A percentile compares a stretch with the other conserved stretches of the same genome.
Conservation (phyloP, 2,797 vertebrate species). For the Hyperoplus lanceolatus region DNA sequence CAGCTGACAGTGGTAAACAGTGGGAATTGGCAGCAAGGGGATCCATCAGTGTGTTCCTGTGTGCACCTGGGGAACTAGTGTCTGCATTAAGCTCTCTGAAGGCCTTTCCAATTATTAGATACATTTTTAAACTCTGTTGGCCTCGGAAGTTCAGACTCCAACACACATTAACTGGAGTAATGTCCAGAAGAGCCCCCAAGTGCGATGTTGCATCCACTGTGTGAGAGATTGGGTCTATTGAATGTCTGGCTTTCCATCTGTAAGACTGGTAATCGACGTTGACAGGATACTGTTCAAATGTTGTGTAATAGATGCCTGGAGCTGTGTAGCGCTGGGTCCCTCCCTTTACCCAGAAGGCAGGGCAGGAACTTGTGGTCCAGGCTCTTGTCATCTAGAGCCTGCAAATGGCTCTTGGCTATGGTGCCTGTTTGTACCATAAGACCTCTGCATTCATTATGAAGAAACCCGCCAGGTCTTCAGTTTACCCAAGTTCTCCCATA, state of each 20-base stretch:
- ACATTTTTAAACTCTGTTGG: background rate
- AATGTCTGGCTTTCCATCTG: background rate
- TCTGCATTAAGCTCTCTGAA: background rate
- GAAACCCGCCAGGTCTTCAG: too few species aligned
- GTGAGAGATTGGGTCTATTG: background rate
- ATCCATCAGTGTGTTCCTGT: background rate
- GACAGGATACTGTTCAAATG: background rate
- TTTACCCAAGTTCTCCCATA: too few species aligned
- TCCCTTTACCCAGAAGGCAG: too few species aligned
- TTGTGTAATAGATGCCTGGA: background rate
- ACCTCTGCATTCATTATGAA: too few species aligned
- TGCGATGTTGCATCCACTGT: background rate
- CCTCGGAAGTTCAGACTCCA: background rate
- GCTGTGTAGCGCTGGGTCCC: background rate
- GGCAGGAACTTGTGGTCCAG: too few species aligned
- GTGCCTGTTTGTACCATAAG: too few species aligned
- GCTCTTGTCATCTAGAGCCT: too few species aligned
- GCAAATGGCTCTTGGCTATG: too few species aligned
- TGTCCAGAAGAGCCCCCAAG: background rate
- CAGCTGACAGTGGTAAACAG: background rate
- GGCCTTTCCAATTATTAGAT: background rate
- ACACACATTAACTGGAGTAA: background rate
- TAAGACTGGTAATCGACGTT: background rate
- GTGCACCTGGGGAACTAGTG: background rate
- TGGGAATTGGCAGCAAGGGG: background rate